Base-by-base conservation (phyloP, 1,140 invertebrate genomes). In the Heliothis virescens region DNA sequence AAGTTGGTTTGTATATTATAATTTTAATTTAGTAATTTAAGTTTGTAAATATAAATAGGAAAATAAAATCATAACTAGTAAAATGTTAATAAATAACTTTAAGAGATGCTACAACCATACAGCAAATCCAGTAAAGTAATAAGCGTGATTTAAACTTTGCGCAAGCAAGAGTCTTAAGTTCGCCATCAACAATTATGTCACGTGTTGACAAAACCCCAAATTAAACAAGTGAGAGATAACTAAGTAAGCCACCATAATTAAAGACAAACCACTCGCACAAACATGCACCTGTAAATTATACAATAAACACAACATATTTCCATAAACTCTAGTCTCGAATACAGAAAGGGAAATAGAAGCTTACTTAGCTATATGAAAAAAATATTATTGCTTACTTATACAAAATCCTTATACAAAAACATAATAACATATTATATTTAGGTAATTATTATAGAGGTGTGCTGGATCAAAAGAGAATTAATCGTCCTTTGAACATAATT, bases 401-500 rank as follows among this genome's bases (percentile, higher is more conserved):
- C 5, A 41, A 5, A 41, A 41, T 41, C 34, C 34, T 41, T 41
- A 4, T 9, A 41, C 9, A 53, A 26, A n/a, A 52, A 53, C n/a
- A 29, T 13, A 4, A 67, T 2, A 41, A 57, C 18, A 55, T 57
- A 57, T 55, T 55, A 16, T 55, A 29, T 72, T 47, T 10, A 41
- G 75, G 62, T 82, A 83, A 85, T 82, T 77, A 79, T 80, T 83
- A 52, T 75, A 52, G 79, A 82, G 52, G 81, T 87, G 71, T 82
- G 79, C 63, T 59, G 71, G 62, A 82, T 78, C 83, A 85, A 85
- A 87, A 80, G 72, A 73, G 57, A 82, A 85, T 83, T 86, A 84
- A 84, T 85, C 63, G 74, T 76, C 81, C 76, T 84, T 87, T 84
- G 78, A 86, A 87, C 52, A 83, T 87, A 86, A 87, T 86, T 86